Conservation (phyloP, 30 jellyfish, hydroid and myxozoan species). For the Cassiopea andromeda region DNA sequence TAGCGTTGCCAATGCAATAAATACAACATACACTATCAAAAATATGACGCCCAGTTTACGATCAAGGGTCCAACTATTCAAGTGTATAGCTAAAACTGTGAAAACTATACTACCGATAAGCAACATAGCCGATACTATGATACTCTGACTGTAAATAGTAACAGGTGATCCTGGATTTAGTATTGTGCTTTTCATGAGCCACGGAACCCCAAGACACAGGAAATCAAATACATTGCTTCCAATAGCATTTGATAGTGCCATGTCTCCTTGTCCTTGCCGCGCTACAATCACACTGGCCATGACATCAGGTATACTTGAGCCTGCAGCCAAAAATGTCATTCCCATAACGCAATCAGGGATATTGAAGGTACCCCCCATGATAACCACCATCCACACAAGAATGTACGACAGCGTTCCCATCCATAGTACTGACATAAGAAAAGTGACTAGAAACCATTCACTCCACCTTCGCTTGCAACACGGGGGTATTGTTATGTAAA, state of each 20-base stretch:
- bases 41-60: conserved; percentile 88
- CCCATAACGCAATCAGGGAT: conserved; percentile 99
- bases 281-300: conserved; percentile 99
- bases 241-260: conserved; percentile 98
- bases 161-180: conserved; percentile 88
- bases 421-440: conserved; percentile 97
- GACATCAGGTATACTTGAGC: conserved; percentile 99
- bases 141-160: conserved; percentile 84
- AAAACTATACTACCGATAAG: conserved; percentile 92
- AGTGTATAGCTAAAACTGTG: conserved; percentile 87
- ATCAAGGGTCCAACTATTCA: conserved; percentile 94
- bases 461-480: conserved; percentile 94
- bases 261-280: conserved; percentile 98
- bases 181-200: conserved; percentile 93
- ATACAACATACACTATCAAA: conserved; percentile 81
- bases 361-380: conserved; percentile 90
- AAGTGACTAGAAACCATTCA: conserved; percentile 92
- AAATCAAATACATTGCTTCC: conserved; percentile 99
- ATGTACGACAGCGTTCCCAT: conserved; percentile 95
- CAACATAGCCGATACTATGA: conserved; percentile 92
- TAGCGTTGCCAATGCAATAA: conserved; percentile 92
- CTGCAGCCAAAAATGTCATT: conserved; percentile 99
- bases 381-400: conserved; percentile 99
- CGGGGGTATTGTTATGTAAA: conserved; percentile 95
- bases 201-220: conserved; percentile 98